Base-by-base conservation (phyloP, 1,140 invertebrate species). In the Drosophila micromelanica region DNA sequence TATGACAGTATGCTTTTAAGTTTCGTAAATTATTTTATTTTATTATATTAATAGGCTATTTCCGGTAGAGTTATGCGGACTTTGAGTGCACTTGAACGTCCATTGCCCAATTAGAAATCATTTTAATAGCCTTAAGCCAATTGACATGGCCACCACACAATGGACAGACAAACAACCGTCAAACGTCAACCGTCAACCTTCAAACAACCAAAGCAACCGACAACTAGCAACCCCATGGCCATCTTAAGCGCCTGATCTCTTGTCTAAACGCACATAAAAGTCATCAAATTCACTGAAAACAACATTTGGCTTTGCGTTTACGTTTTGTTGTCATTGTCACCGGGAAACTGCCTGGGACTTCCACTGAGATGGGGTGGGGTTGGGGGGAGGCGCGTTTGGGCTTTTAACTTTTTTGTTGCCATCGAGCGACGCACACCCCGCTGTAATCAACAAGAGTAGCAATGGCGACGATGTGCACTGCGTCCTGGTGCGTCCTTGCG, bases 211-310 rank as follows among this genome's bases (percentile, higher is more conserved):
- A 45, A 27, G 23, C 52, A 37, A 60, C 45, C 30, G 13, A 40
- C 45, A 55, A 42, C 42, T 38, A 74, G 51, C 82, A 76, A 89
- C 84, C 84, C 79, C 79, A 74, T 90, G 87, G 86, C 67, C 86
- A 90, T 87, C 86, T 90, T 90, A 90, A 90, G 90, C 72, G 86
- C 46, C 82, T 90, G 86, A 90, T 90, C 81, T 90, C 81, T 89
- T 89, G 85, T 86, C 87, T 76, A 73, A 75, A 73, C 81, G 86
- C 81, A 81, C 76, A 90, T 87, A 90, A 90, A 90, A 90, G 86
- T 86, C 86, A 90, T 90, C 86, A 90, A 90, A 90, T 90, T 90
- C 86, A 90, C 87, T 90, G 81, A 90, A 90, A 89, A 89, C 85
- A 89, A 89, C 84, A 89, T 89, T 89, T 89, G 85, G 84, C 84